Base-by-base conservation (phyloP, 2,113 vertebrate species). In the Holacanthus passer region DNA sequence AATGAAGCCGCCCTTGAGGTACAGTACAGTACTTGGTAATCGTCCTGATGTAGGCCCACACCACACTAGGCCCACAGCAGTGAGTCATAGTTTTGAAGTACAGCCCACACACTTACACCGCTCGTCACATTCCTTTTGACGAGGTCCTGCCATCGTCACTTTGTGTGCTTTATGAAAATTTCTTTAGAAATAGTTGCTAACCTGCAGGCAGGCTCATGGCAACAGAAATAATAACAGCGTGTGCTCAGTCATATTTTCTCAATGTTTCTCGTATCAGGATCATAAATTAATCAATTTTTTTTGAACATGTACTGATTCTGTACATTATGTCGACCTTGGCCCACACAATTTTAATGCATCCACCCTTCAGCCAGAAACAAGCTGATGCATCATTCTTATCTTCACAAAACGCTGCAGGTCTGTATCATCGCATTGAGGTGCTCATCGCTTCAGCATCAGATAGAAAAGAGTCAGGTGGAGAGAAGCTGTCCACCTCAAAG, bases 71-170 rank as follows among this genome's bases (percentile, higher is more conserved):
- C 66, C 78, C 52, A 86, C 79, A 77, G 62, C 66, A 27, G 70
- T 88, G 88, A 91, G 62, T 92, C 87, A 92, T 66, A 53, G 32
- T 52, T 78, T 60, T 84, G 16, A 91, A 81, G 70, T 70, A 11
- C 77, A 76, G 60, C 85, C 82, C 78, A 88, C 88, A 80, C 70
- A 74, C 45, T 63, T 52, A 37, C 3, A 55, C 27, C 52, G 52
- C 31, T 63, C 77, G 64, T 81, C 71, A 73, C 8, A 65, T 35
- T 65, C 6, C 16, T 58, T 77, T 65, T 59, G 77, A 80, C 32
- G 53, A 50, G 41, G 60, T 59, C 48, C 47, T 79, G 56, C 22
- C 32, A n/a, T 32, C 53, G 29, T 65, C 43, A 77, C 27, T 55
- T 9, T 17, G 24, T 13, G 32, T 37, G 20, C 41, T 72, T 62